Percentiles rank a stretch among this genome's conserved stretches.
phyloP scores from a whole-genome alignment of 2,113 vertebrate species.

The Pipra filicauda region DNA sequence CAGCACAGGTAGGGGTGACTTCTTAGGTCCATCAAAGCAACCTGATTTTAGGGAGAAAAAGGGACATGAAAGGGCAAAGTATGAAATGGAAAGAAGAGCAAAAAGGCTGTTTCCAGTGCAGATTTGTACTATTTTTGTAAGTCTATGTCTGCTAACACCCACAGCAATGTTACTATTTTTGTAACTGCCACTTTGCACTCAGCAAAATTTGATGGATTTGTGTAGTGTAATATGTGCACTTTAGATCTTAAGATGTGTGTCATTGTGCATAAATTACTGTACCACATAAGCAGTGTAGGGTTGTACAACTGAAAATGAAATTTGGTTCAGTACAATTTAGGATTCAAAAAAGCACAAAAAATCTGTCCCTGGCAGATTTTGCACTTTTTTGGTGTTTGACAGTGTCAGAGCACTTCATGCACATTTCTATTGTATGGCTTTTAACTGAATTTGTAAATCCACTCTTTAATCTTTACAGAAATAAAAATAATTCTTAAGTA shows the following conservation, averaged over 20 bases:
- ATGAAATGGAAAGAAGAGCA: neutral
- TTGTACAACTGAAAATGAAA: neutral
- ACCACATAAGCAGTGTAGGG: neutral
- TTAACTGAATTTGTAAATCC: slow-evolving; percentile 17
- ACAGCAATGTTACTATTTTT: neutral
- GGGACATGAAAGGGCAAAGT: neutral
- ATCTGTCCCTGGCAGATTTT: neutral
- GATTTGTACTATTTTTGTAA: slow-evolving; percentile 16
- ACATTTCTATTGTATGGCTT: neutral
- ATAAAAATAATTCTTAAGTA: neutral
- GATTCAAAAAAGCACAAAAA: neutral
- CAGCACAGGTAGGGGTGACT: neutral
- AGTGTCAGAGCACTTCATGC: neutral
- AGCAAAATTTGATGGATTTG: slow-evolving; percentile 17
- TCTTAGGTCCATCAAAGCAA: neutral
- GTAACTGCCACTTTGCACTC: neutral
- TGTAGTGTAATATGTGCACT: neutral
- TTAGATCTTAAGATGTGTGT: slow-evolving; percentile 5
- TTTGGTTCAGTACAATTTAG: neutral
- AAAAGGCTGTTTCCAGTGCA: neutral
- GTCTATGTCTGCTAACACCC: neutral
- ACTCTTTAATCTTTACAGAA: neutral
- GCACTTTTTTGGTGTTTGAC: slow-evolving; percentile 5
- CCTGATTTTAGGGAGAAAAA: neutral
- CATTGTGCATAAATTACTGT: slow-evolving; percentile 16